Percentiles rank a stretch among this genome's conserved stretches.
phyloP scores from a whole-genome alignment of 1,140 invertebrate species.

The Scaptodrosophila lebanonensis region DNA sequence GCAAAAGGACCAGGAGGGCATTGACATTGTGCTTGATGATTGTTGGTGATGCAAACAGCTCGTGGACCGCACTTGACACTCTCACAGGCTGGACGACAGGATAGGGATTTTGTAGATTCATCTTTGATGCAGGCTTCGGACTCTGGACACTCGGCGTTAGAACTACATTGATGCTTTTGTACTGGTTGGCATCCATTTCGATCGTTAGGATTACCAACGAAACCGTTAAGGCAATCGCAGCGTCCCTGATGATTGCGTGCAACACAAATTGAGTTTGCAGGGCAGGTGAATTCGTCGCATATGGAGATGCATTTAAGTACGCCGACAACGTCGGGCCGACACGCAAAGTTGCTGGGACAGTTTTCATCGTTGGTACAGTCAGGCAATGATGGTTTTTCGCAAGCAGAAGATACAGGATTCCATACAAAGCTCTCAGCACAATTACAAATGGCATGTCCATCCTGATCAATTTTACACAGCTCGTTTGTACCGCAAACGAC shows the following conservation, averaged over 20 bases:
- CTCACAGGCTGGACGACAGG: conserved; percentile 87
- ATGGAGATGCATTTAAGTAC: conserved; percentile 88
- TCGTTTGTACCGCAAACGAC: conserved; percentile 90
- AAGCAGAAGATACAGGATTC: conserved; percentile 87
- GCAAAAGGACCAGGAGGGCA: conserved; percentile 90
- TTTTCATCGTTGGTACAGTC: conserved; percentile 86
- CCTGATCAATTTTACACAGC: conserved; percentile 83
- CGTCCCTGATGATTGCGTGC: conserved; percentile 85
- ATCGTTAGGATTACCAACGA: conserved; percentile 91
- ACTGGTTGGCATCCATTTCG: conserved; percentile 87
- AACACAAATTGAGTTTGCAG: conserved; percentile 88
- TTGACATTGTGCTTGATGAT: conserved; percentile 91
- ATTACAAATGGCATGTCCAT: conserved; percentile 84
- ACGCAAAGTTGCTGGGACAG: conserved; percentile 84
- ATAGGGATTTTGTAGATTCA: conserved; percentile 76
- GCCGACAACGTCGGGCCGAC: conserved; percentile 88
- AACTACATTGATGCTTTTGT: conserved; percentile 85
- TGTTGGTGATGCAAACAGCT: conserved; percentile 90
- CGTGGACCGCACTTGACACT: conserved; percentile 87
- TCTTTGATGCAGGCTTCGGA: conserved; percentile 83
- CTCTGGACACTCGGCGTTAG: conserved; percentile 89
- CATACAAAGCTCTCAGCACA: conserved; percentile 87
- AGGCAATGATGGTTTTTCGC: conserved; percentile 90
- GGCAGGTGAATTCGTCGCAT: conserved; percentile 88
- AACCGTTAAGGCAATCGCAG: conserved; percentile 89